Base-by-base conservation (phyloP, 1,140 invertebrate species). In the Papilio aristodemus region DNA sequence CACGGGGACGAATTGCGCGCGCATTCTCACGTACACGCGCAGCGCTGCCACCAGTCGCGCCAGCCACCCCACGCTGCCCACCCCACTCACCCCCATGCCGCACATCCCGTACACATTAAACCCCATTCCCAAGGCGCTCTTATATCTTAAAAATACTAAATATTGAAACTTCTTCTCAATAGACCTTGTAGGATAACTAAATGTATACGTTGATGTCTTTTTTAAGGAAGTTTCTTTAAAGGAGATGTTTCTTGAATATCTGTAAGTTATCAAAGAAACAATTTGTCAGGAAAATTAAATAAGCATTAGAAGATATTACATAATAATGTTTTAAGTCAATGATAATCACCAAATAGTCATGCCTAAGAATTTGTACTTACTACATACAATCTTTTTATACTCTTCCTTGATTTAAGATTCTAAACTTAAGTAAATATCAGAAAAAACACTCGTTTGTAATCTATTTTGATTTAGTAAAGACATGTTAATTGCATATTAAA, bases 71-170 rank as follows among this genome's bases (percentile, higher is more conserved):
- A 91, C 73, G 78, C 80, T 19, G 74, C 80, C n/a, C 90, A 92
- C 73, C 85, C 87, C 1, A 69, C 85, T 2, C 86, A 87, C 67
- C 81, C 87, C 7, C 90, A 92, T 70, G 82, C 87, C 4, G 75
- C 90, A n/a, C 91, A 92, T 72, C 87, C 89, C 13, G 82, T 87
- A 13, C 86, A 88, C 69, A 87, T 92, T 69, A 92, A 92, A 67
- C 88, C 90, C 14, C 91, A 92, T 71, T 92, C 91, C 6, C 91
- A 92, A 68, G 91, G 91, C 37, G 88, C 87, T 58, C 87, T 92
- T 67, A 91, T 92, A 69, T 92, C 90, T 5, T 91, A 91, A 85
- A 32, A 32, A 32, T 3, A 73, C 57, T 22, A 66, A 14, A 36
- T 36, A 36, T 17, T 36, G 7, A 25, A 22, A 54, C 19, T 22